Base-by-base conservation (phyloP, 2,113 vertebrate species). In the Garra rufa region DNA sequence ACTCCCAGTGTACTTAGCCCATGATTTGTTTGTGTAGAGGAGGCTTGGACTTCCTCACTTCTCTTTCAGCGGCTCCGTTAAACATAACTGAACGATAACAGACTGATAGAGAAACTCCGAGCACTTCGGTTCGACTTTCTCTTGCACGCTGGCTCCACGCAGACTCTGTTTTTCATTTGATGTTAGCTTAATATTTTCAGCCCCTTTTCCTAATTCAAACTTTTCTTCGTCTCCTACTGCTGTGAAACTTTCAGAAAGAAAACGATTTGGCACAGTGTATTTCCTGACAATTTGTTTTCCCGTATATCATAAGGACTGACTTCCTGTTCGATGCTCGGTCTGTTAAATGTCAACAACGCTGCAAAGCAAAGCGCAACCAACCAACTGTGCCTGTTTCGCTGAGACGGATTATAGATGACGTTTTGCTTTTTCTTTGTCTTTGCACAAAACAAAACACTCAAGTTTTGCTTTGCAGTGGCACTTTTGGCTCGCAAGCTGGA, bases 271-370 rank as follows among this genome's bases (percentile, higher is more conserved):
- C 34, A 30, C 43, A 11, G 80, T 55, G 84, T 52, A 77, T 80
- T 88, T 89, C 89, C 90, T 91, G 91, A 92, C 90, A 79, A 93
- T 93, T 93, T 94, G 92, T 93, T 89, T 94, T 93, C 90, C 91
- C 90, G 91, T 90, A 94, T 93, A 93, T 93, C 92, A 93, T 90
- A 88, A 90, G 89, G 91, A 67, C 82, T 90, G 91, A 94, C 91
- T 93, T 92, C 88, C 89, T 83, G 89, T 92, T 92, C 91, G 89
- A 90, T 86, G 70, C 93, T 93, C 93, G 92, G 92, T 92, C 93
- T 93, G 91, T 92, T 92, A 93, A 94, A 94, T 93, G 91, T 94
- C 93, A 94, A 93, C 92, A 92, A 85, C 89, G 89, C 90, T 91
- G 91, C 81, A 79, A 87, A 85, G 83, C 84, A 76, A 83, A 83